Evolutionary conservation across 2,113 vertebrate genomes (phyloP).

Genomic region (Gymnarchus niloticus): DNA sequence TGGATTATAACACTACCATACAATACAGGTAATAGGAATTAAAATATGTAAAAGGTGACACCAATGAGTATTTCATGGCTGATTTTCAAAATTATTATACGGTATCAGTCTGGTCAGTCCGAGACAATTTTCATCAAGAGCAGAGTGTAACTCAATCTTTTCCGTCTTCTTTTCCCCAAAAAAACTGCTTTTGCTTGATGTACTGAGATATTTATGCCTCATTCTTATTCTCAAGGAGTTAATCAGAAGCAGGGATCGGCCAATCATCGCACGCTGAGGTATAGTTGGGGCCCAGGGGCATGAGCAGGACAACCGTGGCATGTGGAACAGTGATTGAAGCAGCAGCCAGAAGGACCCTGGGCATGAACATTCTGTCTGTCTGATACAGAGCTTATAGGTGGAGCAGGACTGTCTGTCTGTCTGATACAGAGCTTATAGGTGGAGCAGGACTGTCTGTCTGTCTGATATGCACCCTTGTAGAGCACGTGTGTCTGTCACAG

Average conservation of each 20-base stretch:
- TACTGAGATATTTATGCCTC: conserved; percentile 63
- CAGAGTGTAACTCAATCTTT: conserved; percentile 52
- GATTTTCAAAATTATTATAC: conserved; percentile 58
- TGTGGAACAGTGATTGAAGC: neutral
- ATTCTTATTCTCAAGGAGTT: conserved; percentile 58
- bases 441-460: neutral
- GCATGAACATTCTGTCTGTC: neutral
- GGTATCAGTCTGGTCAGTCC: conserved; percentile 46
- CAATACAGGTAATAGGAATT: conserved; percentile 3
- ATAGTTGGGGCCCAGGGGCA: neutral
- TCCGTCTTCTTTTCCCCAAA: conserved; percentile 41
- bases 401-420: neutral
- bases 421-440: neutral
- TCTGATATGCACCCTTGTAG: neutral
- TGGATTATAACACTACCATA: conserved; percentile 4
- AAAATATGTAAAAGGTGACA: conserved; percentile 5
- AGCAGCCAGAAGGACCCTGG: neutral
- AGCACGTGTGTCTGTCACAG: neutral
- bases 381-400: neutral
- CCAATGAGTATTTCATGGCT: conserved; percentile 43
- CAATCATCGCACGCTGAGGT: conserved; percentile 44
- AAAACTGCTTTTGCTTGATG: conserved; percentile 39
- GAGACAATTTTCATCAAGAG: conserved; percentile 60
- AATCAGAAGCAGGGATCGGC: conserved; percentile 57
- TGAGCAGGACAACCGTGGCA: neutral